Evolutionary conservation across 1,140 invertebrate genomes (phyloP), one percentile per base, ranked within the genome.

Genomic region (Euwallacea similis): DNA sequence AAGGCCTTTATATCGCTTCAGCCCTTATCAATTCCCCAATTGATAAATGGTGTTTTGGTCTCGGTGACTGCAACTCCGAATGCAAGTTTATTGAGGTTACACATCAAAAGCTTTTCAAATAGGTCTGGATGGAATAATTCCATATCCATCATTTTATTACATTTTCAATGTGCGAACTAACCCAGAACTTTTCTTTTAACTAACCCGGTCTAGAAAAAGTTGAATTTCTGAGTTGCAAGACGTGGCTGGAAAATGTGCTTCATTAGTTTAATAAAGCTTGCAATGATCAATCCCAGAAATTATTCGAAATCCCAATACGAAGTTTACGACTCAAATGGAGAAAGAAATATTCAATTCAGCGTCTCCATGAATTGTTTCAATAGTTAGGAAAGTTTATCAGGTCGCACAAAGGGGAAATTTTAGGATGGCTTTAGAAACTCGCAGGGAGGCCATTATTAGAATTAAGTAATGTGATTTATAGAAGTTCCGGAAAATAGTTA

Each of bases 371-470:
- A 50, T 50, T 50, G 46, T 50, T 50, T 50, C 46, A 50, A 50
- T 50, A 50, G 46, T 50, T 50, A 6, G 13, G 46, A 13, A 50
- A 50, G 46, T 50, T 50, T 50, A 50, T 50, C 46, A 50, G 46
- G 46, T 50, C 46, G 13, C 6, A 50, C 46, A 50, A 50, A 50
- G 46, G 46, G 46, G 13, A 33, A 1, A 33, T 33, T 33, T 33
- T 33, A 33, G 21, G 21, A 33, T 33, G 21, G 46, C 6, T 50
- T 50, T 10, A 6, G 46, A 50, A 50, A 50, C 46, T 6, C 46
- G 46, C 46, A 4, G 13, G 46, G 46, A 50, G 46, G 46, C 46
- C 46, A 50, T 50, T 50, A 50, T 50, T 50, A 50, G 13, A 50
- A 50, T 50, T 50, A 50, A 50, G 46, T 50, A 50, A 13, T 10